phyloP scores from a whole-genome alignment of 2,888 invertebrate species.

The Eristalinus aeneus region DNA sequence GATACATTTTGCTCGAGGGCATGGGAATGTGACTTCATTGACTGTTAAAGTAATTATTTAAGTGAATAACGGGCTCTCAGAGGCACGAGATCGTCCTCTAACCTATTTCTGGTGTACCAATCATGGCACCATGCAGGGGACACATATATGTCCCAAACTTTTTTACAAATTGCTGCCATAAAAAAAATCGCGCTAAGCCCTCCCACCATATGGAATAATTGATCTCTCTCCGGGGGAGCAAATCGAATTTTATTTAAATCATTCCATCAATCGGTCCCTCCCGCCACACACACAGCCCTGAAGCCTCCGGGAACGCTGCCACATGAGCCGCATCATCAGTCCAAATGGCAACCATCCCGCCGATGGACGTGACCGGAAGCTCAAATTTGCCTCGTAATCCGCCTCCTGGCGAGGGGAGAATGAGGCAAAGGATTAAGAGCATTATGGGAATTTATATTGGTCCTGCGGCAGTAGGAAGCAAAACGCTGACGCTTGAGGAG shows the following conservation, averaged over 20 bases:
- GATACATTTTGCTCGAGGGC: too few relatives aligned
- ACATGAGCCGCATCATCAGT: not conserved
- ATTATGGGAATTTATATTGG: conserved; percentile 16
- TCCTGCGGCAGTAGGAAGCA: conserved; percentile 10
- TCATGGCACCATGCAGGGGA: too few relatives aligned
- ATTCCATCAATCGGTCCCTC: not conserved
- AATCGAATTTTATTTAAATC: not conserved
- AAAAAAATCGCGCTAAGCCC: not conserved
- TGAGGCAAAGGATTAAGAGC: conserved; percentile 24
- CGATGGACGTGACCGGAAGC: not conserved
- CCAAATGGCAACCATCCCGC: conserved; percentile 12
- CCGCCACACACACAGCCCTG: not conserved
- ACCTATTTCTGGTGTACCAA: too few relatives aligned
- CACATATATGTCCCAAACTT: too few relatives aligned
- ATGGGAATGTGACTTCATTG: too few relatives aligned
- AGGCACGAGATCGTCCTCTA: too few relatives aligned
- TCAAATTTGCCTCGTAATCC: not conserved
- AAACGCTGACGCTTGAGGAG: not conserved
- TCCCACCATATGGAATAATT: not conserved
- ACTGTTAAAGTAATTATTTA: too few relatives aligned
- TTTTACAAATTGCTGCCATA: too few relatives aligned
- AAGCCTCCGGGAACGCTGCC: too few relatives aligned
- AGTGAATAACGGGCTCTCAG: too few relatives aligned
- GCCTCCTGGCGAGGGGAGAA: not conserved
- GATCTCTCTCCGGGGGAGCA: not conserved